These are phyloP conservation scores for Microcebus ravelobensis DNA, from an alignment of 2,113 vertebrate species.

Conservation along the genomic window DNA sequence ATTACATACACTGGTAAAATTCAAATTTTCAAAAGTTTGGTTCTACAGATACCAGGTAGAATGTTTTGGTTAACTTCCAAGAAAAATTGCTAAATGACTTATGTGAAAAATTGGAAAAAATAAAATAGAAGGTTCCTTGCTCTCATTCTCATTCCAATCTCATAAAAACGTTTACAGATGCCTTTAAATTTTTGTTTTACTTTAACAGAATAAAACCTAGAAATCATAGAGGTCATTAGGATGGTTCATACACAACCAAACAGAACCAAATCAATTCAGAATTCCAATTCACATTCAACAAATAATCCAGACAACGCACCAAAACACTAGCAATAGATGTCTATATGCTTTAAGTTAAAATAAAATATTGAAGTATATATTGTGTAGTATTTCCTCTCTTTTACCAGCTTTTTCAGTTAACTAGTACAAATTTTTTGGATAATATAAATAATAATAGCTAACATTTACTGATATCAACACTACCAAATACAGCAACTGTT, in stretches of 20 bases:
- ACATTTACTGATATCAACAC: background rate
- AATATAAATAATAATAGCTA: background rate
- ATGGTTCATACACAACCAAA: background rate
- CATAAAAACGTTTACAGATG: background rate
- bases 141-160: background rate
- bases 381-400: background rate
- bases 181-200: background rate
- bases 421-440: background rate
- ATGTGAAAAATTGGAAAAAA: background rate
- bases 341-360: background rate
- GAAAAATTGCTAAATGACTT: background rate
- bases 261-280: constrained; percentile 18
- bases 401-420: background rate
- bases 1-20: background rate
- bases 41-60: background rate
- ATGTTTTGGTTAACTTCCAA: background rate
- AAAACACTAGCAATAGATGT: background rate
- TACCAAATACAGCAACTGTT: background rate
- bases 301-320: background rate
- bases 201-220: background rate
- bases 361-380: background rate
- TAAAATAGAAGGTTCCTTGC: background rate
- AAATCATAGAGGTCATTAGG: background rate
- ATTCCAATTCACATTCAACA: background rate
- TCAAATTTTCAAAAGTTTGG: background rate